Conservation (phyloP, 2,797 vertebrate genomes). For the Leptoclinus maculatus region DNA sequence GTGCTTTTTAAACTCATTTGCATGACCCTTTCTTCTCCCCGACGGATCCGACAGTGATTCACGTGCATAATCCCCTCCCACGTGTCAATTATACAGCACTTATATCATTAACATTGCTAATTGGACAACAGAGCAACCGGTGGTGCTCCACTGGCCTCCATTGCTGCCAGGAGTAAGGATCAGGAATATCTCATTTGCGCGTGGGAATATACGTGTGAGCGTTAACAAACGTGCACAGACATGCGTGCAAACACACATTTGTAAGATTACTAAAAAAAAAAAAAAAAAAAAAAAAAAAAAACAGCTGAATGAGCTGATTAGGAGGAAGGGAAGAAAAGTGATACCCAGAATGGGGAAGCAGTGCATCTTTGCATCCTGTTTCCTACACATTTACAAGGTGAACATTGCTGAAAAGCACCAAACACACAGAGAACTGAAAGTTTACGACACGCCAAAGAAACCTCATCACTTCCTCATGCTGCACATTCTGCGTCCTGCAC, state of each 20-base stretch:
- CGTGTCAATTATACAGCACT: conserved; percentile 81
- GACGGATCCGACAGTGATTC: conserved; percentile 72
- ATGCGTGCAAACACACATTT: conserved; percentile 8
- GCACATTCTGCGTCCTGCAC: conserved; percentile 16
- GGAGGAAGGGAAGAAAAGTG: not conserved
- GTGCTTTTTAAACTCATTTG: conserved; percentile 74
- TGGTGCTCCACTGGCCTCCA: conserved; percentile 53
- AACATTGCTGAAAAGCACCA: not conserved
- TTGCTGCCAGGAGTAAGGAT: conserved; percentile 70
- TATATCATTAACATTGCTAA: conserved; percentile 83
- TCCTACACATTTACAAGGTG: not conserved
- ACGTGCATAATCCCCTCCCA: conserved; percentile 69
- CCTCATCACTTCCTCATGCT: conserved; percentile 19
- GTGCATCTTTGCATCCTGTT: not conserved
- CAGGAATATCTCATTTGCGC: conserved; percentile 68
- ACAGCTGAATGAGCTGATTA: conserved; percentile 16
- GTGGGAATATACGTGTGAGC: conserved; percentile 49
- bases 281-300: not conserved
- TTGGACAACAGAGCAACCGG: conserved; percentile 62
- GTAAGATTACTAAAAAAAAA: not conserved
- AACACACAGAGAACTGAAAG: conserved; percentile 8
- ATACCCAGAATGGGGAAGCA: conserved; percentile 1
- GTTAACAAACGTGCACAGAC: conserved; percentile 29
- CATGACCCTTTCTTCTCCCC: conserved; percentile 61
- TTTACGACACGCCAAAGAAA: not conserved